Percentiles rank a stretch among this genome's conserved stretches.
Evolutionary conservation across 1,140 invertebrate genomes (phyloP).

Genomic region (Scaptodrosophila lebanonensis): DNA sequence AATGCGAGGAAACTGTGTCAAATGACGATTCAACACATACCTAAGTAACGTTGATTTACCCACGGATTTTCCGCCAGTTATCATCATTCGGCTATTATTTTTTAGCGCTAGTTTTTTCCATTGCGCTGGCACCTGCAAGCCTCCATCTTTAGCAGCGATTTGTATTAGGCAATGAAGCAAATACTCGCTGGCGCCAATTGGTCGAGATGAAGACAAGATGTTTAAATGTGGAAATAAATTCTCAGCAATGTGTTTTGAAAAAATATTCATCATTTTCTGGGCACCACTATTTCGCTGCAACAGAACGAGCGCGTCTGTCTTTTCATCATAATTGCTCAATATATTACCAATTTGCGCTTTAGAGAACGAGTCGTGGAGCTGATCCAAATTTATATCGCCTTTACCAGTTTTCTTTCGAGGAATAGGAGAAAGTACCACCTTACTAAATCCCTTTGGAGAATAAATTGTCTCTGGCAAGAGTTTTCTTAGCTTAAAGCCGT

Average conservation of each 20-base stretch:
- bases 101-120: constrained; percentile 62
- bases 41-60: constrained; percentile 86
- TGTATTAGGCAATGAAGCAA: constrained; percentile 64
- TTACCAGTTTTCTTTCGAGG: constrained; percentile 15
- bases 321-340: constrained; percentile 23
- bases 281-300: constrained; percentile 49
- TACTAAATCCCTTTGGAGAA: constrained; percentile 49
- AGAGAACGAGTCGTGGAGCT: constrained; percentile 35
- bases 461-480: constrained; percentile 24
- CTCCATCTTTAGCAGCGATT: constrained; percentile 30
- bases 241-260: constrained; percentile 72
- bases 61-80: constrained; percentile 84
- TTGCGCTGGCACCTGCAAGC: constrained; percentile 53
- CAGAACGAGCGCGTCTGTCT: constrained; percentile 56
- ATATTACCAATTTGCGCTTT: constrained; percentile 49
- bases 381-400: constrained; percentile 7
- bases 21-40: constrained; percentile 82
- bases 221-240: constrained; percentile 76
- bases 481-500: constrained; percentile 22
- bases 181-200: constrained; percentile 49
- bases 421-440: constrained; percentile 31
- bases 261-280: constrained; percentile 35
- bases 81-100: constrained; percentile 59
- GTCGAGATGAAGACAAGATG: too few species aligned
- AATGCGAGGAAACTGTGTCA: constrained; percentile 77